Evolutionary conservation across 2,888 invertebrate species (phyloP).

Genomic region (Leptura quadrifasciata): DNA sequence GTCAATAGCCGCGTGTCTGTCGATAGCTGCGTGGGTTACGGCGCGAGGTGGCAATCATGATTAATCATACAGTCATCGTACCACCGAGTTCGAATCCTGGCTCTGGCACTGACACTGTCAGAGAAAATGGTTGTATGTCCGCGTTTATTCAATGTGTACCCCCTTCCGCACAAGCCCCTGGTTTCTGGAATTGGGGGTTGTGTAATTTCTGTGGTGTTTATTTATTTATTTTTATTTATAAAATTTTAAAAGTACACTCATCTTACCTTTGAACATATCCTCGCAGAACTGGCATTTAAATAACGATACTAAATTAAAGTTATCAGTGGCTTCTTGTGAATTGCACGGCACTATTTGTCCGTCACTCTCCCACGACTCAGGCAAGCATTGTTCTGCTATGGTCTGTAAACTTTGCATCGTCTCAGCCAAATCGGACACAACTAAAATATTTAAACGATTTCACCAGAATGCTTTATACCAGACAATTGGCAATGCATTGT

Average conservation of each 20-base stretch:
- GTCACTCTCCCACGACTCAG: constrained; percentile 71
- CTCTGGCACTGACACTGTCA: no score
- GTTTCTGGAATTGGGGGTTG: no score
- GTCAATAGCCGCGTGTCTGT: no score
- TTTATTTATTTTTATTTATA: no score
- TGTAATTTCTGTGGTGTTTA: no score
- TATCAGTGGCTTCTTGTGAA: constrained; percentile 63
- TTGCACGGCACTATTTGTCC: constrained; percentile 66
- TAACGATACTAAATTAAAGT: constrained; percentile 66
- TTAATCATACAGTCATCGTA: no score
- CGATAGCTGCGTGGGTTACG: no score
- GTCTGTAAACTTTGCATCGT: constrained; percentile 72
- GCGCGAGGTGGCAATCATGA: no score
- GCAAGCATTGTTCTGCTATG: constrained; percentile 72
- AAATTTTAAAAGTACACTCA: background rate
- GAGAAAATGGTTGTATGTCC: no score
- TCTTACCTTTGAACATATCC: constrained; percentile 68
- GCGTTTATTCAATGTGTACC: no score
- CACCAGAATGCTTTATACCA: background rate
- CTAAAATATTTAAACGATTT: constrained; percentile 46
- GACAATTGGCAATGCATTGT: constrained; percentile 5
- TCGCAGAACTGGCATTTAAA: constrained; percentile 72
- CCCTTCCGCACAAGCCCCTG: no score
- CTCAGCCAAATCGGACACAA: constrained; percentile 70
- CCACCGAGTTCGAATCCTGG: no score